Conservation (phyloP, 2,113 vertebrate genomes). For the Phalacrocorax aristotelis region DNA sequence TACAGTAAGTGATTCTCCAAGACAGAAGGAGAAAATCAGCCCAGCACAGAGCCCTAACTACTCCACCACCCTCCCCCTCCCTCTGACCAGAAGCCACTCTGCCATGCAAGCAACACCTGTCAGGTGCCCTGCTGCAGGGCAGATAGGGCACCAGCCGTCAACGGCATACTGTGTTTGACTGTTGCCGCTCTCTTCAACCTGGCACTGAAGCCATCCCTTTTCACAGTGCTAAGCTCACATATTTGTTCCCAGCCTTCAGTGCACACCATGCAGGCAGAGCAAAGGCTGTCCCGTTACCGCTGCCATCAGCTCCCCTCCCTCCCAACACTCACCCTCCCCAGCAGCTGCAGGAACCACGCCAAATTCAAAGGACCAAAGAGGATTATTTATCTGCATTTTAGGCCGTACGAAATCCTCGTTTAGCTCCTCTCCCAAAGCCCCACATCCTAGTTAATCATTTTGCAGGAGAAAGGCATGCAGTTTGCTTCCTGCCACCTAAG, state of each 20-base stretch:
- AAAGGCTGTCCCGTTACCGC: no score
- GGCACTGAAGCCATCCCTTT: neutral
- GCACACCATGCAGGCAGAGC: no score
- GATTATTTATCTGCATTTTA: neutral
- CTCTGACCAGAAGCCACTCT: neutral
- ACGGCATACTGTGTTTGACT: no score
- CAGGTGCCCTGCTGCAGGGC: accelerated
- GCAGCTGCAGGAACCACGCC: neutral
- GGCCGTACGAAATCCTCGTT: neutral
- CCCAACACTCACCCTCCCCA: neutral
- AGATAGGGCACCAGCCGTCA: neutral
- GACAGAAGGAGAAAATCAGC: neutral
- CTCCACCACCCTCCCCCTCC: neutral
- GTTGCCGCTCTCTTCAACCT: neutral
- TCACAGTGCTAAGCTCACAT: neutral
- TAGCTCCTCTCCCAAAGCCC: neutral
- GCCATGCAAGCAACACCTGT: accelerated
- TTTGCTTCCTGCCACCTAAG: neutral
- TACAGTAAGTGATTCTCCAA: neutral
- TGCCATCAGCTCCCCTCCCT: neutral
- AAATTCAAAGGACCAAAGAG: neutral
- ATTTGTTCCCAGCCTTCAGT: neutral
- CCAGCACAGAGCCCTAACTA: neutral
- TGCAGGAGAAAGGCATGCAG: neutral
- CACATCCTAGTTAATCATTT: neutral